Conservation (phyloP, 2,888 invertebrate genomes). For the Omphaloscelis lunosa region DNA sequence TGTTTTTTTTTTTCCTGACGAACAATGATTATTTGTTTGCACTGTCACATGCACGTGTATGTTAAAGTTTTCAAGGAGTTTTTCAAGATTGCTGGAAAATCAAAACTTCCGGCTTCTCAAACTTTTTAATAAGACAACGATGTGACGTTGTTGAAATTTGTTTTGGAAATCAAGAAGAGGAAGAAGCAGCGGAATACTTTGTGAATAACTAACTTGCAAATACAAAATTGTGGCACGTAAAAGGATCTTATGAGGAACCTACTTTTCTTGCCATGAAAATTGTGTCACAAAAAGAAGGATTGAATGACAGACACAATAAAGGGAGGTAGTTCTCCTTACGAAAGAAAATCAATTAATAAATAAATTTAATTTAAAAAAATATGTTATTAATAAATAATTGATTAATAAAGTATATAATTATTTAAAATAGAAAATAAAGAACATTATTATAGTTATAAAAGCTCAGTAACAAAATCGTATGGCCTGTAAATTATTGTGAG, state of each 20-base stretch:
- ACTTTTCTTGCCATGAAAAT: not conserved
- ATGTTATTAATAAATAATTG: too few relatives aligned
- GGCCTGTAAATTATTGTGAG: not conserved
- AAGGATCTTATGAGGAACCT: not conserved
- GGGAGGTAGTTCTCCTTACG: too few relatives aligned
- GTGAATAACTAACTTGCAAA: slow-evolving; percentile 3
- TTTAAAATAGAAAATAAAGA: too few relatives aligned
- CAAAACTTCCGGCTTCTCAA: slow-evolving; percentile 14
- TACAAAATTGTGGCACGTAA: not conserved
- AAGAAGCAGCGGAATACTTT: slow-evolving; percentile 7
- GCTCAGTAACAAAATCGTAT: not conserved
- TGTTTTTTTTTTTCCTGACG: not conserved
- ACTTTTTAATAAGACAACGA: slow-evolving; percentile 26
- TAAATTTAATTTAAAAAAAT: too few relatives aligned
- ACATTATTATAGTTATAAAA: too few relatives aligned
- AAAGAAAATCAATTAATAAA: too few relatives aligned
- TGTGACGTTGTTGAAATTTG: slow-evolving; percentile 10
- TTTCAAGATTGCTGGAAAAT: slow-evolving; percentile 12
- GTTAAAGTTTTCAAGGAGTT: not conserved
- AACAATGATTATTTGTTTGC: not conserved
- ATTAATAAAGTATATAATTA: too few relatives aligned
- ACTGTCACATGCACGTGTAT: not conserved
- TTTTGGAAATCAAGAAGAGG: slow-evolving; percentile 1
- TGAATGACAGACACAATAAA: too few relatives aligned
- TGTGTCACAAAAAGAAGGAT: too few relatives aligned